Evolutionary conservation across 1,140 invertebrate genomes (phyloP), one percentile per base, ranked within the genome.

Genomic region (Drosophila mayri): DNA sequence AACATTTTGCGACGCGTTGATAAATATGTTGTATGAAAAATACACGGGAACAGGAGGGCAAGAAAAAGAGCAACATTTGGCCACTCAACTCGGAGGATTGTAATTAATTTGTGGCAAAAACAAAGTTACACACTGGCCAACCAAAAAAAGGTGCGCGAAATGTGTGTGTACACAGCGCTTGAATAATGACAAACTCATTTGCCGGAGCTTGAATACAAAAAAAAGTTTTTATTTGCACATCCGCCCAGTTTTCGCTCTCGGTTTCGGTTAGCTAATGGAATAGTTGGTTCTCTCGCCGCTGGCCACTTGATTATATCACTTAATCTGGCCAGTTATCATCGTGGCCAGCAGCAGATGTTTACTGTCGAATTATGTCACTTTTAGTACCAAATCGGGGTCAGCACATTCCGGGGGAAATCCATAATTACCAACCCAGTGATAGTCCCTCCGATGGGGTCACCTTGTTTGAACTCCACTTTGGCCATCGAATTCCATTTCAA

Each of bases 161-260:
- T 80, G 85, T 84, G 41, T 76, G 43, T 44, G 12, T 46, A 40
- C 64, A 58, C 25, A 38, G 22, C 18, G 70, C 71, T 68, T 86
- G 82, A 87, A 87, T 82, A 86, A 86, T 87, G 83, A 79, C 70
- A 87, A 85, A 64, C 83, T 86, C 83, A 86, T 86, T 55, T 86
- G 81, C 82, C 70, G 62, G 77, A 63, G 30, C 22, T 64, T 54
- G 70, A 46, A 62, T 64, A 63, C 7, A 18, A n/a, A 59, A 71
- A 71, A 71, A 73, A 73, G 38, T 80, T 84, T 84, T 85, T 85
- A 72, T 84, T 85, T 70, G 71, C 73, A 75, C 77, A 59, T 74
- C 68, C 57, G 60, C 40, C 71, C 41, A 76, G 55, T 47, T 54
- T 30, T 16, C 22, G 18, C 32, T 16, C 22, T 25, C 25, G 25